A percentile compares a stretch with the other conserved stretches of the same genome.
These are phyloP conservation scores for Camponotus fellah DNA, from an alignment of 2,888 invertebrate species.

Conservation along the genomic window DNA sequence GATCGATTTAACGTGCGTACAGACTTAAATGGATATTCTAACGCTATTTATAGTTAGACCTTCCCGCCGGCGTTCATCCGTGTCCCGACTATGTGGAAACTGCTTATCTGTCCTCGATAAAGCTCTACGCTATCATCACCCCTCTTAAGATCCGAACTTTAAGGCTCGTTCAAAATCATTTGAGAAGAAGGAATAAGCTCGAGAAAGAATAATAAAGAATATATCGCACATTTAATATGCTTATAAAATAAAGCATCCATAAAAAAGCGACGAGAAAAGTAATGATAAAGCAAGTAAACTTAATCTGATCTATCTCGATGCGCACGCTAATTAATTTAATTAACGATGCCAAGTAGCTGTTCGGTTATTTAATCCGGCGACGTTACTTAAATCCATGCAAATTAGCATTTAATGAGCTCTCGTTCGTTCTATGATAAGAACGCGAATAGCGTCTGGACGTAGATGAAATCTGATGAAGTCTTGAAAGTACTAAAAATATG, in stretches of 20 bases:
- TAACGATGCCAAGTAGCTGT: constrained; percentile 42
- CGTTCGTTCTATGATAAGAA: constrained; percentile 52
- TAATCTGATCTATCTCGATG: constrained; percentile 23
- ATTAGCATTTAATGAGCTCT: constrained; percentile 30
- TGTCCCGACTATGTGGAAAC: constrained; percentile 37
- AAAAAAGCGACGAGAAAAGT: not conserved
- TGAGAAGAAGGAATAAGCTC: not conserved
- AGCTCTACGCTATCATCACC: not conserved
- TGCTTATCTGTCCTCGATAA: constrained; percentile 47
- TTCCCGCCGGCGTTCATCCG: constrained; percentile 62
- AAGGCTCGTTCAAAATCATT: not conserved
- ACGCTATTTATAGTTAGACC: constrained; percentile 73
- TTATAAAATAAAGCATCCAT: not conserved
- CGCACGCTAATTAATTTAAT: constrained; percentile 48
- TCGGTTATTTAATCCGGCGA: constrained; percentile 29
- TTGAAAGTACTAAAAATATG: not conserved
- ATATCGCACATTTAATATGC: not conserved
- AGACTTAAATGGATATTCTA: constrained; percentile 75
- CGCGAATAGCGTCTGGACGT: not conserved
- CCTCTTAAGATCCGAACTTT: not conserved
- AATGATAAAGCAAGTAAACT: constrained; percentile 3
- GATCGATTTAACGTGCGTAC: constrained; percentile 73
- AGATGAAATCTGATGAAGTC: not conserved
- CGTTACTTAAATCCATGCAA: constrained; percentile 36
- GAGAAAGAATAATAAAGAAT: not conserved